Base-by-base conservation (phyloP, 2,113 vertebrate species). In the Oxyruncus cristatus region DNA sequence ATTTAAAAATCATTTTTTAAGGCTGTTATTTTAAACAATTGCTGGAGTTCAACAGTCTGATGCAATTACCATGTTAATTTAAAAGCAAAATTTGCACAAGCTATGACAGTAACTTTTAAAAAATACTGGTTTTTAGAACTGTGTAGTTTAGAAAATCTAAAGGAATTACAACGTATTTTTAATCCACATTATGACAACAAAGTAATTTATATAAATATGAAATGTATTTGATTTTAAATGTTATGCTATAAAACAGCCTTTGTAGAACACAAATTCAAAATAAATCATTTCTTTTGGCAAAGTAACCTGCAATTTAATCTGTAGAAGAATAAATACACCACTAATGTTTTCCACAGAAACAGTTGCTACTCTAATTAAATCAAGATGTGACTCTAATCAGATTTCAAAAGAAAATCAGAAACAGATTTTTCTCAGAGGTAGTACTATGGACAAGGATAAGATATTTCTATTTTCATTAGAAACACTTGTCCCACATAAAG, bases 341-440 rank as follows among this genome's bases (percentile, higher is more conserved):
- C 91, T 96, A 93, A 90, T 89, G 88, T 93, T 96, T 94, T 96
- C 91, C 95, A 95, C 80, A 95, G 93, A 92, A 95, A 93, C 77
- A 92, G 91, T 96, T 96, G 93, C 83, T 95, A 70, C 84, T 62
- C 87, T 95, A 95, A 97, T 97, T 95, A 92, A 94, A 86, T 94
- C 93, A 93, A 96, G 86, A 97, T 97, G 93, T 92, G 90, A 39
- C 75, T 95, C 78, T 95, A 97, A 97, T 95, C 93, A 95, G 92
- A 82, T 92, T 97, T 95, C 68, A 81, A 82, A 90, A 93, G 75
- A 93, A 93, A 97, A 96, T 92, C 59, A 95, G 91, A 95, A 96
- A 78, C 93, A 95, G 91, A 94, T 96, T 93, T 87, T 92, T 77
- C 68, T 93, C 82, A 87, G 91, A 84, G 70, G 80, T 74, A 86